Conservation (phyloP, 2,113 vertebrate genomes). For the Crotalus horridus region DNA sequence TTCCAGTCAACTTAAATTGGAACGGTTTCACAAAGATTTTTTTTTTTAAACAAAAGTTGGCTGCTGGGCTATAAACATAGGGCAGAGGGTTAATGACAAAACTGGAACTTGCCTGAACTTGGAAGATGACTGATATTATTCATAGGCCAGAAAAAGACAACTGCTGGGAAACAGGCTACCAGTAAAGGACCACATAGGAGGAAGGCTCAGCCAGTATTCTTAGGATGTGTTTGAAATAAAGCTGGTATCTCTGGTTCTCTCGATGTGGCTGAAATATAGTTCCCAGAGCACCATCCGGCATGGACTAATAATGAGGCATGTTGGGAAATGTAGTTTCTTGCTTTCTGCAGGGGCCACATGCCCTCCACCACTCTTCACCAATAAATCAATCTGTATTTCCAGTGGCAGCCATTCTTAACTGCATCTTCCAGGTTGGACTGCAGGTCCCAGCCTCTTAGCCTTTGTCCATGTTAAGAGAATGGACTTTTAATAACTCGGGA, state of each 20-base stretch:
- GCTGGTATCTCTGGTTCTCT: background rate
- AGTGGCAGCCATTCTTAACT: background rate
- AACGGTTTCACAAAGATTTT: background rate
- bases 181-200: background rate
- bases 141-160: background rate
- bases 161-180: background rate
- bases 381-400: background rate
- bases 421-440: background rate
- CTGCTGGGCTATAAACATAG: slow-evolving; percentile 10
- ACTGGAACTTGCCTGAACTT: slow-evolving; percentile 7
- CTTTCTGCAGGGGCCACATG: background rate
- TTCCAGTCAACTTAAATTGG: background rate
- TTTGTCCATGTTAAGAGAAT: background rate
- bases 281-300: background rate
- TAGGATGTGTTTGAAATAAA: background rate
- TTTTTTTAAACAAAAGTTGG: background rate
- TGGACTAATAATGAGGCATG: background rate
- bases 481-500: background rate
- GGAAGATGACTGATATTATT: slow-evolving; percentile 5
- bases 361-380: background rate
- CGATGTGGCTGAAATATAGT: background rate
- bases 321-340: background rate
- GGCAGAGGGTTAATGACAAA: background rate
- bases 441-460: background rate
- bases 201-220: background rate